phyloP scores from a whole-genome alignment of 2,888 invertebrate species.

The Clistopyga incitator region DNA sequence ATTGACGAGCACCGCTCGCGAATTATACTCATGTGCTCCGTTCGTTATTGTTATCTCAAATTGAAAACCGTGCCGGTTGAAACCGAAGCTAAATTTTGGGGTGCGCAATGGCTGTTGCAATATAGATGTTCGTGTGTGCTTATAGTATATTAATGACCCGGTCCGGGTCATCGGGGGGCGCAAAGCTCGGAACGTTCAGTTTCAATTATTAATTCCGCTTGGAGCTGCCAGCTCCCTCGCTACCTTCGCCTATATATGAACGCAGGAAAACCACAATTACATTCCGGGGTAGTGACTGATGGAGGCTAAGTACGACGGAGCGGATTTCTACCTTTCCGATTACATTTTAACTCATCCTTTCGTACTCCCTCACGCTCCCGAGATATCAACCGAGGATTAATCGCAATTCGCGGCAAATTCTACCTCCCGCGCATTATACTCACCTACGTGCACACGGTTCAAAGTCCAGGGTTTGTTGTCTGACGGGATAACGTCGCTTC shows the following conservation, averaged over 20 bases:
- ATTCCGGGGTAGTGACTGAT: constrained; percentile 39
- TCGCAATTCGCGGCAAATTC: constrained; percentile 51
- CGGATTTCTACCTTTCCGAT: constrained; percentile 39
- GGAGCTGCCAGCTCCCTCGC: neutral
- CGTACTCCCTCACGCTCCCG: neutral
- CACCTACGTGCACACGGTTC: neutral
- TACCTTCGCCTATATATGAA: neutral
- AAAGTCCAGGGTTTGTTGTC: constrained; percentile 49
- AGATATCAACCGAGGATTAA: constrained; percentile 40
- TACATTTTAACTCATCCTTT: constrained; percentile 26
- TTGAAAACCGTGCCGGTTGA: constrained; percentile 11
- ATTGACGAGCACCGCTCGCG: constrained; percentile 6
- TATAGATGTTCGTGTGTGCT: neutral
- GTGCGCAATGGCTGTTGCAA: neutral
- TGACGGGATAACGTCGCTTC: constrained; percentile 47
- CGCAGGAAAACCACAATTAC: constrained; percentile 9
- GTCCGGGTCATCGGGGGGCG: constrained; percentile 11
- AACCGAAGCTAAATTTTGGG: neutral
- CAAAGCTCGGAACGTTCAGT: constrained; percentile 1
- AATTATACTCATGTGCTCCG: neutral
- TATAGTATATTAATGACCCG: constrained; percentile 17
- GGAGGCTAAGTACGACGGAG: constrained; percentile 24
- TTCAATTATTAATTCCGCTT: constrained; percentile 39
- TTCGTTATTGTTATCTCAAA: constrained; percentile 28
- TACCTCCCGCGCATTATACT: neutral